Conservation (phyloP, 2,888 invertebrate genomes). For the Pristionchus arcanus region DNA sequence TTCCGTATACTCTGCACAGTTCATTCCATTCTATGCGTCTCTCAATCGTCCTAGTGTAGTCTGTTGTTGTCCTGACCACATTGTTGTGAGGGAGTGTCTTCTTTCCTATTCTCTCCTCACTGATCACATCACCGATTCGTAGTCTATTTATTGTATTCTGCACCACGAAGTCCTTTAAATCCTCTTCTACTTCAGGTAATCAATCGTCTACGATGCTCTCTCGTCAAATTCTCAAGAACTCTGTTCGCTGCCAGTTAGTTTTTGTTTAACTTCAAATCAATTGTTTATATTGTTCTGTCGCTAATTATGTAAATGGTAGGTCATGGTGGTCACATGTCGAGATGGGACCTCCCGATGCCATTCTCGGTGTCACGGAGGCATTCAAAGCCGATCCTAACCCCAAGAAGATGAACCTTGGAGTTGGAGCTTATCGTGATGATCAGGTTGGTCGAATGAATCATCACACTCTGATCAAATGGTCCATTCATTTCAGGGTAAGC, state of each 20-base stretch:
- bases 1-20: not conserved
- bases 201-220: conserved; percentile 48
- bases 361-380: conserved; percentile 97
- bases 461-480: not conserved
- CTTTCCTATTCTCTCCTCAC: not conserved
- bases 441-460: conserved; percentile 80
- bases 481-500: conserved; percentile 85
- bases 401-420: conserved; percentile 92
- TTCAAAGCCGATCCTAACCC: conserved; percentile 89
- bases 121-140: conserved; percentile 18
- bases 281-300: not conserved
- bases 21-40: not conserved
- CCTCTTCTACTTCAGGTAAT: not conserved
- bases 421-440: conserved; percentile 94
- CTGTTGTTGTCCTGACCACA: not conserved
- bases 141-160: not conserved
- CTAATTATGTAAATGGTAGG: conserved; percentile 43
- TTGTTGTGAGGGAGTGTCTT: not conserved
- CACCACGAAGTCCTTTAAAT: not conserved
- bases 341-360: conserved; percentile 81
- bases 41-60: conserved; percentile 5
- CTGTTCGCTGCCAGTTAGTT: conserved; percentile 64
- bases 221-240: conserved; percentile 62
- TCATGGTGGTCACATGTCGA: conserved; percentile 77
- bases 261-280: not conserved